Conservation (phyloP, 2,113 vertebrate species). For the Perccottus glenii region DNA sequence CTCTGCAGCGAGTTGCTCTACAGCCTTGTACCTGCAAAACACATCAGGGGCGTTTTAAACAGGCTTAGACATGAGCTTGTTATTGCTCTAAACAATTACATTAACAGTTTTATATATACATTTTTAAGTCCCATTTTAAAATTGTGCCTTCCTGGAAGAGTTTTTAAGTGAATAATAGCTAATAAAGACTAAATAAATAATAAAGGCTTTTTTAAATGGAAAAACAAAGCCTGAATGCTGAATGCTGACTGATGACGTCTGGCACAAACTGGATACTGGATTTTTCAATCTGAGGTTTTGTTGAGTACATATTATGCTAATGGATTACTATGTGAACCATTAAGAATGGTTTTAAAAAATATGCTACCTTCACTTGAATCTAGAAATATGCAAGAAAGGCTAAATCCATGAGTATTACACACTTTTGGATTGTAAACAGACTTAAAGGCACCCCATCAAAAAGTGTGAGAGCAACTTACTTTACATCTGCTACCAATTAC, state of each 20-base stretch:
- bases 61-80: background rate
- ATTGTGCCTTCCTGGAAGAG: background rate
- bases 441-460: slow-evolving; percentile 48
- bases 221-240: slow-evolving; percentile 11
- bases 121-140: no score
- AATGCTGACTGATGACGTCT: slow-evolving; percentile 23
- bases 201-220: background rate
- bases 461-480: slow-evolving; percentile 21
- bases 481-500: slow-evolving; percentile 61
- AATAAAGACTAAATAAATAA: no score
- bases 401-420: slow-evolving; percentile 64
- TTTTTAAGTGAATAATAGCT: slow-evolving; percentile 9
- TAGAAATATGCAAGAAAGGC: slow-evolving; percentile 5
- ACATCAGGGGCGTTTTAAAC: background rate
- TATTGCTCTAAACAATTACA: background rate
- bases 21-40: slow-evolving; percentile 90
- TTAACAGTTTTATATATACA: background rate
- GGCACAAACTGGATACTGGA: background rate
- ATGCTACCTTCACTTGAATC: background rate
- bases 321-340: slow-evolving; percentile 6
- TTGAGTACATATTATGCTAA: slow-evolving; percentile 5
- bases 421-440: slow-evolving; percentile 47
- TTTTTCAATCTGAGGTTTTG: background rate
- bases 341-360: background rate
- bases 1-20: slow-evolving; percentile 89